phyloP scores from a whole-genome alignment of 1,140 invertebrate species.

The Geopemphigus sp. region DNA sequence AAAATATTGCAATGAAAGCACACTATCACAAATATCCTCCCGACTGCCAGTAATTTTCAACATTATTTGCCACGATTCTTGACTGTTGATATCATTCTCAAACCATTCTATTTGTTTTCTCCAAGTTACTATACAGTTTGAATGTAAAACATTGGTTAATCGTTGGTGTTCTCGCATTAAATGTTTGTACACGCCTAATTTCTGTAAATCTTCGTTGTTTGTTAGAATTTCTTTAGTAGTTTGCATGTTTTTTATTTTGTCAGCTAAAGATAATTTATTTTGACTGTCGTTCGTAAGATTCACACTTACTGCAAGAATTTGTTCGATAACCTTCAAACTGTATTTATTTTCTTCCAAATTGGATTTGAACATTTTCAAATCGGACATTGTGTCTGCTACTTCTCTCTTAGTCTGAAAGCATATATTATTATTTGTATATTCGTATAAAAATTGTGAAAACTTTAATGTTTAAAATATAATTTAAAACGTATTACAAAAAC shows the following conservation, averaged over 20 bases:
- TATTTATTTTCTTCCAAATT: constrained; percentile 34
- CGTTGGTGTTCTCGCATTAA: constrained; percentile 36
- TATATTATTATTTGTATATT: too few species aligned
- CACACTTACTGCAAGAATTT: constrained; percentile 2
- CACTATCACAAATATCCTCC: constrained; percentile 28
- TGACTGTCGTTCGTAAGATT: constrained; percentile 10
- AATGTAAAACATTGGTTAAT: constrained; percentile 26
- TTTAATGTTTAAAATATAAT: not conserved
- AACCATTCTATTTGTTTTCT: constrained; percentile 34
- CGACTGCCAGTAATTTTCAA: constrained; percentile 12
- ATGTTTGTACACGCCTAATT: constrained; percentile 26
- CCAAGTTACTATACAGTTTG: constrained; percentile 21
- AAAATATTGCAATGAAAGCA: constrained; percentile 23
- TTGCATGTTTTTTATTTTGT: constrained; percentile 31
- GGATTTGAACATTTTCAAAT: constrained; percentile 35
- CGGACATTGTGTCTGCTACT: not conserved
- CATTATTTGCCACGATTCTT: constrained; percentile 1
- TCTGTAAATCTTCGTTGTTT: constrained; percentile 36
- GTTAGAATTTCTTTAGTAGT: constrained; percentile 19
- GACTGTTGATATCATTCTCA: not conserved
- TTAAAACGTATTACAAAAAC: not conserved
- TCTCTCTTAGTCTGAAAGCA: constrained; percentile 32
- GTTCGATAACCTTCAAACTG: constrained; percentile 20
- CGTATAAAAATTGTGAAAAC: too few species aligned
- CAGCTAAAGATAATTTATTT: constrained; percentile 25